phyloP scores from a whole-genome alignment of 2,113 vertebrate species.

The Gadus chalcogrammus region DNA sequence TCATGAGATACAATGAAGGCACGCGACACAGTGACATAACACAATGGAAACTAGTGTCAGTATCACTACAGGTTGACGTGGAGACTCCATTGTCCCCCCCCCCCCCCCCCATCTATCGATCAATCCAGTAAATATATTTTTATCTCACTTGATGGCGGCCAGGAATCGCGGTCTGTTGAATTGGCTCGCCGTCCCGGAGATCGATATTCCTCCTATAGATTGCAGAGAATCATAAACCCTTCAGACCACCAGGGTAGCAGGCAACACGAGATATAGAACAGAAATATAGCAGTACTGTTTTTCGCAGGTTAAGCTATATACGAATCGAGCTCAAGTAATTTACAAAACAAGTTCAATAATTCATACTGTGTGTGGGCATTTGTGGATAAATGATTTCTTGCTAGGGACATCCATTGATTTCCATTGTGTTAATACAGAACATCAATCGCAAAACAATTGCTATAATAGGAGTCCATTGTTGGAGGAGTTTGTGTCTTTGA shows the following conservation, averaged over 20 bases:
- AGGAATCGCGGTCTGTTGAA: slow-evolving; percentile 85
- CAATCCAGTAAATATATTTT: neutral
- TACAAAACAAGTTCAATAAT: too few relatives aligned
- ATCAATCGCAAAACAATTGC: neutral
- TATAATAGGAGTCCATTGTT: too few relatives aligned
- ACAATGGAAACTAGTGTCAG: neutral
- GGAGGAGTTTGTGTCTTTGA: too few relatives aligned
- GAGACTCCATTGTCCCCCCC: too few relatives aligned
- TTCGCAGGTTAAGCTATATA: too few relatives aligned
- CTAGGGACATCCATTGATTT: neutral
- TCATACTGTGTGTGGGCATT: too few relatives aligned
- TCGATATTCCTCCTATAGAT: slow-evolving; percentile 76
- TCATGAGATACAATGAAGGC: neutral
- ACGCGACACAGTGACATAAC: slow-evolving; percentile 12
- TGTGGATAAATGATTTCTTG: neutral
- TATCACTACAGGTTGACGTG: too few relatives aligned
- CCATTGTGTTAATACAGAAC: neutral
- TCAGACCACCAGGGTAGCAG: too few relatives aligned
- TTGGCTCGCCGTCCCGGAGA: slow-evolving; percentile 78
- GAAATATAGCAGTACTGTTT: too few relatives aligned
- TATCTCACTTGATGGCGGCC: slow-evolving; percentile 90
- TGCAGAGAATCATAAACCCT: slow-evolving; percentile 12
- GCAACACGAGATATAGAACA: too few relatives aligned
- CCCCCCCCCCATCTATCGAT: too few relatives aligned
- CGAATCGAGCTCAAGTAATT: neutral